phyloP scores from a whole-genome alignment of 2,797 vertebrate species.

The Craterocephalus amniculus region DNA sequence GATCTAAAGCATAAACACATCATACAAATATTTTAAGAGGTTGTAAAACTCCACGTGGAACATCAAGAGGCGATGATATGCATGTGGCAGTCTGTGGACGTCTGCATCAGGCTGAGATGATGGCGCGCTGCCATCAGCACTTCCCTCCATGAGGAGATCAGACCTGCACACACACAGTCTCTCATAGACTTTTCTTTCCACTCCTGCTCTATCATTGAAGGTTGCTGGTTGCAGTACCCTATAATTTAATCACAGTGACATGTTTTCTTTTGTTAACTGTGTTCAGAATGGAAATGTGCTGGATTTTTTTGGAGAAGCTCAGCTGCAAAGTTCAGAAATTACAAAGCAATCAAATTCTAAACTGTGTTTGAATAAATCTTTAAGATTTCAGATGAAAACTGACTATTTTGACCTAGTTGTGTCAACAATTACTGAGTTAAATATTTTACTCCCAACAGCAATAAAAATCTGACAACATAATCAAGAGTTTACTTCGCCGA shows the following conservation, averaged over 20 bases:
- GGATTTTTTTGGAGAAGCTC: neutral
- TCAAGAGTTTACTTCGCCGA: neutral
- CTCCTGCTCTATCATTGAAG: constrained; percentile 13
- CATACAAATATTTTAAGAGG: constrained; percentile 1
- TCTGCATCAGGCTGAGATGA: constrained; percentile 18
- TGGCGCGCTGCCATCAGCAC: neutral
- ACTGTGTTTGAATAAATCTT: neutral
- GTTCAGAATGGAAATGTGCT: neutral
- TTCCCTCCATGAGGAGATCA: neutral
- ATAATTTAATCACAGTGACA: constrained; percentile 8
- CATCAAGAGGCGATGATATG: neutral
- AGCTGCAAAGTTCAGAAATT: neutral
- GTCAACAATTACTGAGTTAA: neutral
- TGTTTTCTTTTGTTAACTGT: neutral
- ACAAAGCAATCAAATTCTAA: neutral
- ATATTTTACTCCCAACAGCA: neutral
- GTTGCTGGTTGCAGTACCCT: constrained; percentile 12
- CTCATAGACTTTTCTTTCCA: constrained; percentile 30
- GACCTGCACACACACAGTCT: neutral
- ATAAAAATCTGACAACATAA: neutral
- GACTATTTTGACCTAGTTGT: neutral
- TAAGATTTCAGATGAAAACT: neutral
- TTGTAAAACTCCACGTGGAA: neutral
- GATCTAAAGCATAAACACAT: neutral
- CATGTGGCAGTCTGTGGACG: too few species aligned